These are phyloP conservation scores for Epizoanthus stellaris DNA, from an alignment of 92 coral and sea anemone species.

Conservation along the genomic window DNA sequence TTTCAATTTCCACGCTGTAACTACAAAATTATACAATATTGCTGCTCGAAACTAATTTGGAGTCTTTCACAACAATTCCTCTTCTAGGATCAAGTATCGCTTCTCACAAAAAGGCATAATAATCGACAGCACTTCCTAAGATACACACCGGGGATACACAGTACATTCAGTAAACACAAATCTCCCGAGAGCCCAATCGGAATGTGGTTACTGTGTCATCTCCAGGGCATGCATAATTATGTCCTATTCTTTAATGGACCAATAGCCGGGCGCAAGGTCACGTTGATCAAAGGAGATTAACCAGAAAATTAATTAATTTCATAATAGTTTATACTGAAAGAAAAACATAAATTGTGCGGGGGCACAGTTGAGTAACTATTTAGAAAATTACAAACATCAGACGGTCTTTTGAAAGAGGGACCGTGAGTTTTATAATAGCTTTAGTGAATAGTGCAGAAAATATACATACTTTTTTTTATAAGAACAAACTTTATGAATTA, in stretches of 20 bases:
- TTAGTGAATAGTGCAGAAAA: no score
- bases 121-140: background rate
- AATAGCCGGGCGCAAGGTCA: background rate
- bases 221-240: constrained; percentile 21
- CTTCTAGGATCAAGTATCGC: background rate
- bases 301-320: background rate
- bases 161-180: constrained; percentile 37
- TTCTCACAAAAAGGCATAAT: background rate
- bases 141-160: constrained; percentile 15
- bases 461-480: no score
- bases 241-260: constrained; percentile 9
- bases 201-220: background rate
- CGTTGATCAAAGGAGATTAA: background rate
- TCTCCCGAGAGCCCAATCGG: constrained; percentile 25
- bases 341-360: no score
- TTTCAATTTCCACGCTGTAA: no score
- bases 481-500: no score
- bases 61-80: constrained; percentile 1
- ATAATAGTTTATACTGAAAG: no score
- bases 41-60: background rate
- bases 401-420: no score
- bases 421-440: no score
- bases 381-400: no score
- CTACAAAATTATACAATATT: background rate
- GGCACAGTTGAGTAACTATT: no score